Evolutionary conservation across 2,113 vertebrate species (phyloP), one percentile per base, ranked within the genome.

Genomic region (Phalacrocorax pelagicus): DNA sequence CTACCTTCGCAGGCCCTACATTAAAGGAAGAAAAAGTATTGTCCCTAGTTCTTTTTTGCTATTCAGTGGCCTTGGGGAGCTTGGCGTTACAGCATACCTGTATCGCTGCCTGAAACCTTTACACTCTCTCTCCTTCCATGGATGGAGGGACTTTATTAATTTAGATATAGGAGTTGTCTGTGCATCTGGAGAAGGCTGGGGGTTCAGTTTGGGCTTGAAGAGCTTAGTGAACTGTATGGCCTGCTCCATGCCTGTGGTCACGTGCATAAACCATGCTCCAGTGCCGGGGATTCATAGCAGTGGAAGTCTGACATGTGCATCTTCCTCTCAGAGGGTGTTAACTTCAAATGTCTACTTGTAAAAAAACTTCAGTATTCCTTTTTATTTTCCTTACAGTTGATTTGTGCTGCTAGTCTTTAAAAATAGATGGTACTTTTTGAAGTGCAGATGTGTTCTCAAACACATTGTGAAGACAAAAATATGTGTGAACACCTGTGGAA

Each of bases 1-100:
- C 15, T 4, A 30, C 17, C 3, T 86, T 81, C 4, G 2, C 32
- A 62, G 30, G 21, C 23, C 20, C 22, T 63, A 2, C 2, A 0
- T 52, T 61, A 40, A 47, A 72, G 12, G n/a, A 78, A 40, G 62
- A 32, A 86, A 9, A 65, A 70, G 6, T 40, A 15, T 32, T 83
- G n/a, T 54, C 16, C 14, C 3, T 8, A 72, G 9, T 46, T 90
- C 32, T 87, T 24, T 79, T 79, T 11, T 23, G 14, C 66, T 88
- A 5, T 54, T 79, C 40, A 19, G 13, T 72, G 44, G 20, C 52
- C 36, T 65, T 13, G 5, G 0, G 0, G 67, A 61, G n/a, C 30
- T 32, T 80, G 49, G 34, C 29, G 5, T 74, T 74, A 62, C 11
- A 71, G 47, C 15, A 19, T 86, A n/a, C 11, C 49, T 66, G 14